Evolutionary conservation across 2,113 vertebrate genomes (phyloP), one percentile per base, ranked within the genome.

Genomic region (Xerus inauris): DNA sequence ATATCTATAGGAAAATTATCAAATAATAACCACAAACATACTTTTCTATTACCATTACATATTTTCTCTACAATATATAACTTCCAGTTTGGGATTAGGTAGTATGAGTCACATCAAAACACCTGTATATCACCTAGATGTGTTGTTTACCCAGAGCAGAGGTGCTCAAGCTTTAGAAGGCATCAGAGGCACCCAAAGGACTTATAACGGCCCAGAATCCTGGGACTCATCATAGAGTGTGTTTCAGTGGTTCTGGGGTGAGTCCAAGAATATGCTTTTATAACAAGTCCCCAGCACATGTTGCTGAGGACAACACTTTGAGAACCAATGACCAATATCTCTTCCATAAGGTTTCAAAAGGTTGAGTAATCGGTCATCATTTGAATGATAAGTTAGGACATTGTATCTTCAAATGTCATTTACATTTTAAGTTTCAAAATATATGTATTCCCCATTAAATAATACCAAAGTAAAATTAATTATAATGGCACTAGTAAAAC

Each of bases 341-440:
- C 40, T 89, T 79, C 62, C 9, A 26, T 4, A 35, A 51, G 11
- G 20, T 42, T 83, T 81, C 40, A 71, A 73, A 59, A 64, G 57
- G 64, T 54, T 87, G 10, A 42, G 26, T 67, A 47, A 42, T 59
- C 45, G 54, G 38, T 75, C 65, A 84, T 40, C 54, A 62, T 69
- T 69, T 59, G 28, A 96, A 91, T 79, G 38, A 20, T 73, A 73
- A 94, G 87, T 59, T 57, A 84, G 71, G 80, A 65, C 6, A 69
- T 2, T 85, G 19, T 67, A 45, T 84, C 81, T 93, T 94, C 62
- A 95, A 82, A 85, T 67, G 16, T 65, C 38, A 81, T n/a, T 95
- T 89, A 54, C 45, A 30, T 92, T 92, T 94, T 73, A 87, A 95
- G 47, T 64, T 82, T 92, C 47, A 91, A 96, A 90, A 89, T 45